Evolutionary conservation across 2,113 vertebrate genomes (phyloP), one percentile per base, ranked within the genome.

Genomic region (Trinectes maculatus): DNA sequence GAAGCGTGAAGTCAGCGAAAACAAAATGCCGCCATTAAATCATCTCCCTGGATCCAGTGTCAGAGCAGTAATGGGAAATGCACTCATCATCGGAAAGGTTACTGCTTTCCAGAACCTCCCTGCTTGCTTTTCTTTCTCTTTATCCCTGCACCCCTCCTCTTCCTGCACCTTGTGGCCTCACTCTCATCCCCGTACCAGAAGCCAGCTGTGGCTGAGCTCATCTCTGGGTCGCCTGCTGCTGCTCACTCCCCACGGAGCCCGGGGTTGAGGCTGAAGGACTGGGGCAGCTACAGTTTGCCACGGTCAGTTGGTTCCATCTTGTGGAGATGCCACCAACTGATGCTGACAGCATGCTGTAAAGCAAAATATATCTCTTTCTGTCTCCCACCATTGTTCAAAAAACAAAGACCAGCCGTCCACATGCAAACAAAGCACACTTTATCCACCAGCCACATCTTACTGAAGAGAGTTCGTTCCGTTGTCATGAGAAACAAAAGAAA

Each of bases 21-120:
- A 92, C 95, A 96, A 92, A 97, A 97, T 96, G 94, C 93, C 93
- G 92, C 86, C 92, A 90, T 96, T 97, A 96, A 97, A 97, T 98
- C 94, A 96, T 94, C 93, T 92, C 88, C 75, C 72, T 87, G 82
- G 82, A 92, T 93, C 93, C 86, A 74, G 79, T 94, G 93, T 95
- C 95, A 95, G 91, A 92, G 91, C 89, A 75, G 82, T 95, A 97
- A 96, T 93, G 91, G 94, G 92, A 95, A 95, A 93, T 63, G 89
- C 89, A 91, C 93, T 93, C 92, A 94, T 94, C 91, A 91, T 91
- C 43, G 77, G 85, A 96, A 96, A 95, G 94, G 95, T 96, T 95
- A 95, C 91, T 87, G 81, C 87, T 92, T 92, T 94, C 90, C 92
- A 93, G 89, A 94, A 92, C 85, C 89, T 92, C 86, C 91, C 84